phyloP scores from a whole-genome alignment of 2,113 vertebrate species.

The Tragelaphus imberbis region DNA sequence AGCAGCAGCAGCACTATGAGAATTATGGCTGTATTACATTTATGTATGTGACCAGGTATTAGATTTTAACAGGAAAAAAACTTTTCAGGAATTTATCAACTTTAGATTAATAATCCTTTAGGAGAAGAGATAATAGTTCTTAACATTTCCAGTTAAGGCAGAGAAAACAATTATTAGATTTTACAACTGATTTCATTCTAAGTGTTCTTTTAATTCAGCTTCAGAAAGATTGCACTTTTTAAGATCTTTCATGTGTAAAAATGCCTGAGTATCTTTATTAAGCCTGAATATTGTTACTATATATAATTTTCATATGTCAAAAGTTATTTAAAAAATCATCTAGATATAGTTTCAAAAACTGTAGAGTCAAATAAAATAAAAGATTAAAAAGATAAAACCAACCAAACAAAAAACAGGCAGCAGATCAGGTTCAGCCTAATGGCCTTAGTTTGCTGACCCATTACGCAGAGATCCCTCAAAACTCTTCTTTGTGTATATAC shows the following conservation, averaged over 20 bases:
- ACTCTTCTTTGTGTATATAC: rapidly evolving
- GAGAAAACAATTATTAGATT: neutral
- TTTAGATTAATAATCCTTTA: neutral
- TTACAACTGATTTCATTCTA: neutral
- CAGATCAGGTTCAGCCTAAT: neutral
- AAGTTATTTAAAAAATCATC: neutral
- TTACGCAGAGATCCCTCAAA: neutral
- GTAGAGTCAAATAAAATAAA: neutral
- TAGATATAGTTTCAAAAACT: neutral
- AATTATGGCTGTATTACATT: neutral
- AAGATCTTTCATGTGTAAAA: neutral
- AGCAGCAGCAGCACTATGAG: neutral
- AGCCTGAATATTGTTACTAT: neutral
- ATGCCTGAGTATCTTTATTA: neutral
- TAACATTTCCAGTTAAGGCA: neutral
- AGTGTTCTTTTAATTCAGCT: neutral
- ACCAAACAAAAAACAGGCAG: neutral
- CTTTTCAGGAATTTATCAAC: neutral
- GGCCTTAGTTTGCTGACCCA: neutral
- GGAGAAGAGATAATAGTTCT: neutral
- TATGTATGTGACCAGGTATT: neutral
- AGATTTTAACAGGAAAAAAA: neutral
- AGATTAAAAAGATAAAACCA: neutral
- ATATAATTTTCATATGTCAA: neutral
- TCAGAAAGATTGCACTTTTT: neutral